phyloP scores from a whole-genome alignment of 2,888 invertebrate genomes.

The Dasysyrphus albostriatus region DNA sequence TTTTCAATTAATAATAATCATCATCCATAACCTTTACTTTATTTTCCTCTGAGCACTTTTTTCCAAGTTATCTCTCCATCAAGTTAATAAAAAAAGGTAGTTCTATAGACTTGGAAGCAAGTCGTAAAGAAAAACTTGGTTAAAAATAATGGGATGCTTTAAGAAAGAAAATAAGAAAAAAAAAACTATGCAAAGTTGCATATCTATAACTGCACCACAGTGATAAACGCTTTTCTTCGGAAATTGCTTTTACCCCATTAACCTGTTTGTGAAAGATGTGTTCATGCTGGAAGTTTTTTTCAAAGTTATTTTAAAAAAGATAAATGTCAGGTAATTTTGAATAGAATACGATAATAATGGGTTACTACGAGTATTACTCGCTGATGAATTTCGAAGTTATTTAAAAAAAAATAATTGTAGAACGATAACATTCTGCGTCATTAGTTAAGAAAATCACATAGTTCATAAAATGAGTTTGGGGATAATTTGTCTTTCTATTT shows the following conservation, averaged over 20 bases:
- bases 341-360: constrained; percentile 9
- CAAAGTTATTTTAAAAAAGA: constrained; percentile 24
- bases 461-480: too few relatives aligned
- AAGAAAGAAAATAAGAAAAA: constrained; percentile 33
- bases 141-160: constrained; percentile 50
- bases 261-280: constrained; percentile 50
- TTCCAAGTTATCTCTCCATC: background rate
- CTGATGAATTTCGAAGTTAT: background rate
- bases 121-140: constrained; percentile 19
- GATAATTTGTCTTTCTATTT: too few relatives aligned
- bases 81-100: background rate
- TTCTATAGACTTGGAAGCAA: constrained; percentile 6
- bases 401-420: background rate
- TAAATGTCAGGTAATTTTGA: constrained; percentile 33
- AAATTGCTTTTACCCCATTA: constrained; percentile 53
- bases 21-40: constrained; percentile 11
- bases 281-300: constrained; percentile 10
- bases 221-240: constrained; percentile 53
- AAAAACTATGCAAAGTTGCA: constrained; percentile 50
- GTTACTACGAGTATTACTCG: background rate
- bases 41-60: background rate
- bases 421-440: background rate
- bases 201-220: constrained; percentile 38
- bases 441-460: background rate
- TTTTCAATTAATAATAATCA: constrained; percentile 39